phyloP scores from a whole-genome alignment of 2,113 vertebrate genomes.

The Pituophis catenifer region DNA sequence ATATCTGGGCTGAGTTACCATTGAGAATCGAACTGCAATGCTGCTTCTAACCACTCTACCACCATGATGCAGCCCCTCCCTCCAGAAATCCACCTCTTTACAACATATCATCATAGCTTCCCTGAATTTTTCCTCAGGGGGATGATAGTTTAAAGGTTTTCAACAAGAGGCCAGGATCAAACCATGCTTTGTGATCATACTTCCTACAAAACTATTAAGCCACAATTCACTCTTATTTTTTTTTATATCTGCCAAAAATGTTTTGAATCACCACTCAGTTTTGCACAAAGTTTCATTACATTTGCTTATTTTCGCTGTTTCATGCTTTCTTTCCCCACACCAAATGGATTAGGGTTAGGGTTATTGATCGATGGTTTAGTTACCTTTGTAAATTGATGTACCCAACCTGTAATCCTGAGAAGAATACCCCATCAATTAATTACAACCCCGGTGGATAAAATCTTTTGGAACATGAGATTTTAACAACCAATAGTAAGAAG shows the following conservation, averaged over 20 bases:
- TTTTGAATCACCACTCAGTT: background rate
- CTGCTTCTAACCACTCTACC: too few relatives aligned
- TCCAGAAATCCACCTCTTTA: too few relatives aligned
- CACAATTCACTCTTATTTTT: background rate
- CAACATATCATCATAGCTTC: too few relatives aligned
- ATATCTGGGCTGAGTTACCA: too few relatives aligned
- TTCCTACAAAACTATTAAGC: background rate
- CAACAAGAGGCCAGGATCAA: background rate
- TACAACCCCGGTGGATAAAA: background rate
- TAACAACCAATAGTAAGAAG: background rate
- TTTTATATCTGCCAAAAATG: background rate
- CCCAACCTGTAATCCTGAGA: background rate
- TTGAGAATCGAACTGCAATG: too few relatives aligned
- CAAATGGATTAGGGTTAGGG: background rate
- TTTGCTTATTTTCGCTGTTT: background rate
- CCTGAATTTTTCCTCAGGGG: background rate
- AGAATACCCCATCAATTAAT: background rate
- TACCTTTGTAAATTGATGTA: background rate
- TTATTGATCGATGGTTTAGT: background rate
- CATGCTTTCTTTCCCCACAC: background rate
- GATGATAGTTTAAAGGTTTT: background rate
- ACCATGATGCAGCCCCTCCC: too few relatives aligned
- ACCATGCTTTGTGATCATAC: background rate
- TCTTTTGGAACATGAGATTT: background rate
- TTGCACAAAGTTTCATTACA: background rate